Base-by-base conservation (phyloP, 2,888 invertebrate species). In the Xestobium rufovillosum region DNA sequence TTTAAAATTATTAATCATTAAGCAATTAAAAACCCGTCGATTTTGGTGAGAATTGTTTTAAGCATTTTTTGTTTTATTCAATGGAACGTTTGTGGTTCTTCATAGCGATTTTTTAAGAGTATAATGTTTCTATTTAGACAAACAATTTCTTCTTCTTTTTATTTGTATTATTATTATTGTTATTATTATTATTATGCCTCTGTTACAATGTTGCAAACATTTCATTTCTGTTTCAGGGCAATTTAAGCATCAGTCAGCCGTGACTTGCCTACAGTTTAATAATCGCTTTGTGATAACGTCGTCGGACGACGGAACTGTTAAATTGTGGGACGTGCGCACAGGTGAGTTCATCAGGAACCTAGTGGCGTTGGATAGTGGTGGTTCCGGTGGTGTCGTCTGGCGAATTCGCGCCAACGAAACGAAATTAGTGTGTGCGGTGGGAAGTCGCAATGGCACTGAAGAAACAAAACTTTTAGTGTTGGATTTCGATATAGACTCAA, bases 371-470 rank as follows among this genome's bases (percentile, higher is more conserved):
- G 84, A 87, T 42, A 92, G 92, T 48, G 95, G 96, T 14, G 96
- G 96, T 2, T 89, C 90, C 29, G 98, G 98, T 2, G 98, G 97
- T 29, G 98, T 98, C 12, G 97, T 98, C 9, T 98, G 98, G 98
- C 78, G 97, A 31, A 94, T 98, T 46, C 73, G 87, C 12, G 94
- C 96, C 35, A 94, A 88, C 55, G 87, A 94, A 59, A 96, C 96
- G 12, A 94, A 95, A 66, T 76, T 98, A 44, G 92, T 97, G 32
- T 98, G 97, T 68, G 98, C 98, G 3, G 97, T 97, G 11, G 98
- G 98, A 39, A 96, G 95, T 48, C 80, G 98, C 23, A 98, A 97
- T 61, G 96, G 96, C 38, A 97, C 96, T 3, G 98, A 98, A 69
- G 97, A 97, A 68, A 98, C 98, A 4, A 98, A 98, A 67, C 77